Evolutionary conservation across 1,140 invertebrate genomes (phyloP), one percentile per base, ranked within the genome.

Genomic region (Hylaeus volcanicus): DNA sequence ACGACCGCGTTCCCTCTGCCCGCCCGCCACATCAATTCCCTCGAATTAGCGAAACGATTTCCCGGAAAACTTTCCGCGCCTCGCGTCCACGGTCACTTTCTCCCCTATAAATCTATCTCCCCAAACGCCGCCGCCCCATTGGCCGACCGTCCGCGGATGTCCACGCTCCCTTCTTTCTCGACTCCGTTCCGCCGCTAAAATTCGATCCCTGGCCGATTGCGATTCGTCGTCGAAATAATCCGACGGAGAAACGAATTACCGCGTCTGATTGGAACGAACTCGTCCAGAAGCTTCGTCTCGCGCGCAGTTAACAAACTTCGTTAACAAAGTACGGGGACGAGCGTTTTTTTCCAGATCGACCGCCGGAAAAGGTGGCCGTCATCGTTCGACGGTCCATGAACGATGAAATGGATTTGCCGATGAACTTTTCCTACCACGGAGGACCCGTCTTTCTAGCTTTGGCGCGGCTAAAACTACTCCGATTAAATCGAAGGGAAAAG

Each of bases 31-130:
- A 84, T 90, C 88, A 86, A 89, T 92, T 86, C 83, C 76, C 78
- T 64, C 77, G 86, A 90, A 91, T 91, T 89, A 91, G 88, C 84
- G 85, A 83, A 90, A 92, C 90, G 81, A 90, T 91, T 89, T 91
- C 83, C 86, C 60, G 61, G 68, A 48, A 58, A 80, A 72, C 61
- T 85, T 81, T 83, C 63, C 80, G 58, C 48, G 61, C 53, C 48
- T 74, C 63, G 39, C 53, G 71, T 71, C 75, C 68, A 55, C 56
- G 55, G 81, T 81, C 74, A 60, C 68, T 76, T 80, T 85, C 79
- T 86, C 84, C 83, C 85, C 75, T 66, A 86, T 87, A 88, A 91
- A 91, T 91, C 88, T 83, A 81, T 79, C 80, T 83, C 68, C 89
- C 87, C 77, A 63, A 70, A 75, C 56, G 75, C 76, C 82, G n/a